Evolutionary conservation across 1,140 invertebrate genomes (phyloP).

Genomic region (Sesamia nonagrioides): DNA sequence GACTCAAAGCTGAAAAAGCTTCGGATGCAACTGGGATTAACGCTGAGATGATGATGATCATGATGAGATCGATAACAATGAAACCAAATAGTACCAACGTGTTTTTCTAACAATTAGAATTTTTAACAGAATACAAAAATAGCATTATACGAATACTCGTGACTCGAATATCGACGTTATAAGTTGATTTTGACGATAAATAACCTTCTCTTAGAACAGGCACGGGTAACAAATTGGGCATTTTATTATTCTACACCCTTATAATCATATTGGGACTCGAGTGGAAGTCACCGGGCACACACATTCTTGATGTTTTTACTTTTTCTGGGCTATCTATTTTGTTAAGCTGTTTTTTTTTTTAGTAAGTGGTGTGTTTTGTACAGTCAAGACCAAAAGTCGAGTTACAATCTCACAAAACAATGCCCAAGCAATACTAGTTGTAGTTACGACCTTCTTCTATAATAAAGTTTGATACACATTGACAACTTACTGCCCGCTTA

Average conservation of each 20-base stretch:
- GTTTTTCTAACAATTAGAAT: neutral
- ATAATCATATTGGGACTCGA: slow-evolving; percentile 70
- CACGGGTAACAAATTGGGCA: slow-evolving; percentile 77
- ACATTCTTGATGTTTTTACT: slow-evolving; percentile 56
- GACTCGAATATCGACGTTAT: slow-evolving; percentile 50
- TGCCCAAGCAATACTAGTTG: too few relatives aligned
- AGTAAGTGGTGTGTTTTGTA: too few relatives aligned
- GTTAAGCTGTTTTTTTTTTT: slow-evolving; percentile 19
- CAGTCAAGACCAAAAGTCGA: too few relatives aligned
- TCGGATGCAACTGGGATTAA: too few relatives aligned
- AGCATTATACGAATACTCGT: neutral
- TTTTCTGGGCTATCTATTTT: slow-evolving; percentile 51
- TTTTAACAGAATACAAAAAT: slow-evolving; percentile 24
- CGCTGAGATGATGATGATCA: too few relatives aligned
- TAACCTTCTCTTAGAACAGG: slow-evolving; percentile 61
- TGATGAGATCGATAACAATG: too few relatives aligned
- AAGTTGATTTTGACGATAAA: slow-evolving; percentile 70
- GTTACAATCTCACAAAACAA: too few relatives aligned
- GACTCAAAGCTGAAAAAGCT: too few relatives aligned
- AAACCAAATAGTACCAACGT: too few relatives aligned
- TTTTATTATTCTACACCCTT: slow-evolving; percentile 77
- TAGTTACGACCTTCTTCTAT: too few relatives aligned
- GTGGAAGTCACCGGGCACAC: slow-evolving; percentile 57
- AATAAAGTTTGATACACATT: too few relatives aligned
- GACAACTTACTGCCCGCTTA: too few relatives aligned